Base-by-base conservation (phyloP, 2,113 vertebrate species). In the Emydura subglobosa region DNA sequence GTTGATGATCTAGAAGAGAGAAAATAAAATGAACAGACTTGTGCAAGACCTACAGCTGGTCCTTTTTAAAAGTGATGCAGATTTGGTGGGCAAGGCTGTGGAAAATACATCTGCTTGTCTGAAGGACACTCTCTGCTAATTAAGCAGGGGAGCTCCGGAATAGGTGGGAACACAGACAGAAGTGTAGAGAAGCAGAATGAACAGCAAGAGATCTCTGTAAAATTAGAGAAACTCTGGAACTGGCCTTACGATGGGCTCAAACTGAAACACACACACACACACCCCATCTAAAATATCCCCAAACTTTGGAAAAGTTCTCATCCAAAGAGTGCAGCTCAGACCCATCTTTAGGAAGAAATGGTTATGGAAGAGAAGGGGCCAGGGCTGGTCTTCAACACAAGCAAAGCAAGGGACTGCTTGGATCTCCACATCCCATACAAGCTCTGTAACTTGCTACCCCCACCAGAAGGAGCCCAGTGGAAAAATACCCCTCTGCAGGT, bases 1-100 rank as follows among this genome's bases (percentile, higher is more conserved):
- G n/a, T 82, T 25, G 97, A 92, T 34, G 94, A 95, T 79, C 97
- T 95, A 88, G 86, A 89, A 93, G 6, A 89, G 86, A 79, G 29
- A 82, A 91, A 31, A 68, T 54, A 42, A 76, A 34, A 84, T n/a
- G 21, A 1, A 80, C 44, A 51, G 85, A 39, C 47, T 4, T 5
- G 14, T 53, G 44, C 24, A 21, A 22, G 7, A 61, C 72, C 24
- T 54, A 29, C 19, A 51, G 53, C 82, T 49, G 72, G 78, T 34
- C 57, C 4, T 1, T 29, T 3, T n/a, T 79, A 86, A 79, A 27
- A 44, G 24, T 0, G 0, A 3, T 7, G 68, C 78, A 27, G 57
- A 57, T 3, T 44, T 93, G 24, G 82, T 78, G 92, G n/a, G 0
- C 34, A 82, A 83, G 80, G n/a, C 83, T 21, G 42, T 0, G 16